These are phyloP conservation scores for Ceramica pisi DNA, from an alignment of 2,888 invertebrate species.

Conservation along the genomic window DNA sequence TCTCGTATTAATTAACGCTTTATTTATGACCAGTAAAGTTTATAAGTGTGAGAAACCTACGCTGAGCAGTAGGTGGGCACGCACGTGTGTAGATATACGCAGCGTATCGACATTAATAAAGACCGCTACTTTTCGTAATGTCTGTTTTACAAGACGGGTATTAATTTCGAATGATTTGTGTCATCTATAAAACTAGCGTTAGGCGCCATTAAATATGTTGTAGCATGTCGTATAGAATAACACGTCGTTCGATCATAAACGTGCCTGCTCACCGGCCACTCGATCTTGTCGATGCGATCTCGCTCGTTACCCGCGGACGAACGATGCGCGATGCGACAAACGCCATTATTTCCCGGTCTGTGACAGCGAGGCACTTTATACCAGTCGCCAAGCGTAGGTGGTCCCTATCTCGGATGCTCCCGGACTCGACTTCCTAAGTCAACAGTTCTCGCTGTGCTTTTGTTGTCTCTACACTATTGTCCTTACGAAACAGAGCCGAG, in stretches of 20 bases:
- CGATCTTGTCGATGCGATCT: constrained; percentile 73
- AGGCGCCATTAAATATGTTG: constrained; percentile 57
- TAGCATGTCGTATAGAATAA: constrained; percentile 62
- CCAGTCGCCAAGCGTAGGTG: constrained; percentile 80
- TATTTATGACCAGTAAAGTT: constrained; percentile 50
- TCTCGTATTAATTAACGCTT: constrained; percentile 52
- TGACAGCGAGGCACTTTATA: constrained; percentile 75
- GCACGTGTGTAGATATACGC: constrained; percentile 47
- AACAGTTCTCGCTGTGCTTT: constrained; percentile 84
- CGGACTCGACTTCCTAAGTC: constrained; percentile 74
- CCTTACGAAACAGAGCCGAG: constrained; percentile 69
- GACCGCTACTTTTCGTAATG: constrained; percentile 54
- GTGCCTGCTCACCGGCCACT: constrained; percentile 59
- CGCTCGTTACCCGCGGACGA: constrained; percentile 71
- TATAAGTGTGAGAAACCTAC: constrained; percentile 59
- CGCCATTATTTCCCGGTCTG: constrained; percentile 76
- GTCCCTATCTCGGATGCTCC: constrained; percentile 77
- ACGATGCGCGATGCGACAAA: constrained; percentile 67
- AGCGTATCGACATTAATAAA: constrained; percentile 50
- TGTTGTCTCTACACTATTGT: constrained; percentile 82
- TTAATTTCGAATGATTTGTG: constrained; percentile 63
- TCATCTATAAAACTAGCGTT: constrained; percentile 50
- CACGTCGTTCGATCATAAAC: constrained; percentile 75
- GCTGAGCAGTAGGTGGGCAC: constrained; percentile 52
- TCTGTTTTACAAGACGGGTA: constrained; percentile 56